These are phyloP conservation scores for Habroteleia sp. DNA, from an alignment of 2,888 invertebrate genomes.

Conservation along the genomic window DNA sequence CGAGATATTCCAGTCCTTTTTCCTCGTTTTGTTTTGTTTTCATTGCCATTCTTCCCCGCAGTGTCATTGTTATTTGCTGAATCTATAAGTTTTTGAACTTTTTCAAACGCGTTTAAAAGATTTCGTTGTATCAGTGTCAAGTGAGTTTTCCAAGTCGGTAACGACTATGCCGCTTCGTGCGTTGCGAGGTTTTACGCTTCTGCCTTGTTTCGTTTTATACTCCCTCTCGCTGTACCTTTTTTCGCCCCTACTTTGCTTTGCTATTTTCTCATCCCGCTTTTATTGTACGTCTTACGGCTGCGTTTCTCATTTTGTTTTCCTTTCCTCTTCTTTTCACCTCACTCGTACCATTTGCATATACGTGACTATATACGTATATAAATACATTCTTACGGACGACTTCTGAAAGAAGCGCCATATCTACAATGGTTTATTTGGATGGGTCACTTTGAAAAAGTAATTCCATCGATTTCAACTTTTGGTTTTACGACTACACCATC, in stretches of 20 bases:
- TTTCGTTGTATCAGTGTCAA: slow-evolving; percentile 49
- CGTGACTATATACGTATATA: neutral
- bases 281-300: slow-evolving; percentile 39
- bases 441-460: too few species aligned
- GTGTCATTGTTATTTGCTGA: slow-evolving; percentile 18
- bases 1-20: too few species aligned
- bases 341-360: slow-evolving; percentile 25
- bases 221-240: slow-evolving; percentile 9
- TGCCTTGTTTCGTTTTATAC: slow-evolving; percentile 39
- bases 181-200: slow-evolving; percentile 36
- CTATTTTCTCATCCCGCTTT: slow-evolving; percentile 29
- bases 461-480: too few species aligned
- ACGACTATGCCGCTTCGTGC: slow-evolving; percentile 47
- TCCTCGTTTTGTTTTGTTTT: too few species aligned
- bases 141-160: slow-evolving; percentile 45
- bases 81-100: slow-evolving; percentile 18
- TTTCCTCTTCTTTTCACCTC: slow-evolving; percentile 1
- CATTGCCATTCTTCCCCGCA: slow-evolving; percentile 5
- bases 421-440: too few species aligned
- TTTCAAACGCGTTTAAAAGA: slow-evolving; percentile 36
- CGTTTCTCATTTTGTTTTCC: slow-evolving; percentile 36
- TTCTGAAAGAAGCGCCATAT: too few species aligned
- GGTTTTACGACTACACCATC: too few species aligned
- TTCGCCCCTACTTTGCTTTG: slow-evolving; percentile 14
- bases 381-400: too few species aligned